Percentiles rank a stretch among this genome's conserved stretches.
phyloP scores from a whole-genome alignment of 2,113 vertebrate genomes.

The Hymenochirus boettgeri region DNA sequence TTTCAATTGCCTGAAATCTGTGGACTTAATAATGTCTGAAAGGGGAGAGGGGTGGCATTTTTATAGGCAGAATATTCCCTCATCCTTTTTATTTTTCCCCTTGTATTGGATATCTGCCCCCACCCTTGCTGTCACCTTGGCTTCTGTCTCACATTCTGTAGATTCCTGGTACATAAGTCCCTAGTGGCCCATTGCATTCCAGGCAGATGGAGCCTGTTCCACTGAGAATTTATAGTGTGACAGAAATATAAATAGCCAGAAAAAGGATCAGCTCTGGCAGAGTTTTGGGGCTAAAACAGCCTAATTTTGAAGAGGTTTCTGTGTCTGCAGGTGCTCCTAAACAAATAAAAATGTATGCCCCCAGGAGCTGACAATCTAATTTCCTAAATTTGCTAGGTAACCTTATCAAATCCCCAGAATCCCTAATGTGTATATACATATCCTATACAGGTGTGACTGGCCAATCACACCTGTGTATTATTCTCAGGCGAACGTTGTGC shows the following conservation, averaged over 20 bases:
- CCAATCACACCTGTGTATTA: too few relatives aligned
- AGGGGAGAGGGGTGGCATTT: neutral
- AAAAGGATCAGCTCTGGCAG: slow-evolving; percentile 19
- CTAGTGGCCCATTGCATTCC: slow-evolving; percentile 40
- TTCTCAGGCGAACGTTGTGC: too few relatives aligned
- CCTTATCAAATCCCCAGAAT: neutral
- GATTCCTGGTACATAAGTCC: slow-evolving; percentile 27
- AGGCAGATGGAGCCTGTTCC: slow-evolving; percentile 40
- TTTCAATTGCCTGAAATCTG: too few relatives aligned
- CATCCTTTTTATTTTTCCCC: slow-evolving; percentile 1
- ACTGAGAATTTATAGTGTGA: slow-evolving; percentile 35
- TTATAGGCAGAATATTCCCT: neutral
- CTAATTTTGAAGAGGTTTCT: slow-evolving; percentile 8
- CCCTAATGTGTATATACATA: too few relatives aligned
- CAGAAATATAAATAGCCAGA: slow-evolving; percentile 40
- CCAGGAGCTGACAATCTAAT: slow-evolving; percentile 8
- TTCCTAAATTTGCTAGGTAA: neutral
- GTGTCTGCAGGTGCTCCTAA: neutral
- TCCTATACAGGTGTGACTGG: too few relatives aligned
- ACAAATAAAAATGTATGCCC: neutral
- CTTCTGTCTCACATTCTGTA: slow-evolving; percentile 27
- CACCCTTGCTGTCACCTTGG: slow-evolving; percentile 40
- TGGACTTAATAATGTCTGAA: too few relatives aligned
- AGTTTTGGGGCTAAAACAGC: slow-evolving; percentile 13
- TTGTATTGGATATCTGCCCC: slow-evolving; percentile 21